Conservation (phyloP, 2,797 vertebrate species). For the Myotis myotis region DNA sequence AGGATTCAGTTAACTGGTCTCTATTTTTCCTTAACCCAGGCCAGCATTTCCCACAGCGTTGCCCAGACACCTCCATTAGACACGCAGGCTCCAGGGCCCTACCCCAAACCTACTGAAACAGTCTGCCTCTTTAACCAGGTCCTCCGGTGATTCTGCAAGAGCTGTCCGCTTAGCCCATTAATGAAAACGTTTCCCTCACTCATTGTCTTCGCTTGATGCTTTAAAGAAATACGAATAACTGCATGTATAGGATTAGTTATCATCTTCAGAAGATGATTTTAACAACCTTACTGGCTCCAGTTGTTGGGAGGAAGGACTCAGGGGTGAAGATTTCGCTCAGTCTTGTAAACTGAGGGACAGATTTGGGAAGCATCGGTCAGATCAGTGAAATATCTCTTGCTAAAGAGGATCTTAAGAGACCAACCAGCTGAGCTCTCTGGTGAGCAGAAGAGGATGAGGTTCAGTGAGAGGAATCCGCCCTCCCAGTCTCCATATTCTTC, state of each 20-base stretch:
- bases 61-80: neutral
- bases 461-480: neutral
- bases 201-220: neutral
- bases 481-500: neutral
- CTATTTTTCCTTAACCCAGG: neutral
- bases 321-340: neutral
- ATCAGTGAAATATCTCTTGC: neutral
- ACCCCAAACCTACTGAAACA: neutral
- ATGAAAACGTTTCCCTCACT: neutral
- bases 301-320: neutral
- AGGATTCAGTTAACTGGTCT: neutral
- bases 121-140: neutral
- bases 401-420: neutral
- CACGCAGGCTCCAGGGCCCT: neutral
- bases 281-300: neutral
- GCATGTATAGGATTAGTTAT: neutral
- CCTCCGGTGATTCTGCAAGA: neutral
- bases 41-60: neutral
- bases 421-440: neutral
- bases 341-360: neutral
- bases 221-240: neutral
- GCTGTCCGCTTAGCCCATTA: neutral
- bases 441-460: neutral
- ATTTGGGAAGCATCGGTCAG: neutral
- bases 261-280: neutral